Base-by-base conservation (phyloP, 2,888 invertebrate species). In the Cinara cedri region DNA sequence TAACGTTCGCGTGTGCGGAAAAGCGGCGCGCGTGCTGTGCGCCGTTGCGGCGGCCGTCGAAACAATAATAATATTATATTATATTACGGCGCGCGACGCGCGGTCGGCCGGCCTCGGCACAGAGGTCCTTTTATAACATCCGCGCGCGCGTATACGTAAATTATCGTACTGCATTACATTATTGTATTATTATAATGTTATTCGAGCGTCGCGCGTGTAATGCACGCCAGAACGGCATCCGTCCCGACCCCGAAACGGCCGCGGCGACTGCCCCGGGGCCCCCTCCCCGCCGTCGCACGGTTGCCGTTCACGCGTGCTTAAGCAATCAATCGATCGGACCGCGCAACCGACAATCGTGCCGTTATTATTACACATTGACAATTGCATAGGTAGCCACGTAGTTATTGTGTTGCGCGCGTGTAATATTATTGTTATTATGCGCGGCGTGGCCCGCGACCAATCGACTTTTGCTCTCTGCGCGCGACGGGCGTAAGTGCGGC, bases 321-420 rank as follows among this genome's bases (percentile, higher is more conserved):
- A 70, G 78, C 51, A 78, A 78, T 70, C 78, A 78, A 78, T 78
- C 70, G 51, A 42, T 78, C 44, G 54, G 24, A 44, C 11, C 51
- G 49, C 21, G n/a, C n/a, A n/a, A n/a, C n/a, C n/a, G 34, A 34
- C 34, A 34, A 34, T 34, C 34, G 6, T 26, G 6, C 8, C 14
- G 24, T 8, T 16, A 16, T 26, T n/a, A 57, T 26, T 26, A 54
- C n/a, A n/a, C n/a, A n/a, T n/a, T n/a, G n/a, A n/a, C n/a, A n/a
- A n/a, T n/a, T n/a, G n/a, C n/a, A n/a, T n/a, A n/a, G n/a, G n/a
- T n/a, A n/a, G n/a, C n/a, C n/a, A n/a, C n/a, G n/a, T n/a, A n/a
- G n/a, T n/a, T n/a, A n/a, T n/a, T n/a, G n/a, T n/a, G n/a, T n/a
- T n/a, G n/a, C n/a, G n/a, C n/a, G n/a, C n/a, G n/a, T 26, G 8